Evolutionary conservation across 2,888 invertebrate genomes (phyloP), one percentile per base, ranked within the genome.

Genomic region (Molanna angustata): DNA sequence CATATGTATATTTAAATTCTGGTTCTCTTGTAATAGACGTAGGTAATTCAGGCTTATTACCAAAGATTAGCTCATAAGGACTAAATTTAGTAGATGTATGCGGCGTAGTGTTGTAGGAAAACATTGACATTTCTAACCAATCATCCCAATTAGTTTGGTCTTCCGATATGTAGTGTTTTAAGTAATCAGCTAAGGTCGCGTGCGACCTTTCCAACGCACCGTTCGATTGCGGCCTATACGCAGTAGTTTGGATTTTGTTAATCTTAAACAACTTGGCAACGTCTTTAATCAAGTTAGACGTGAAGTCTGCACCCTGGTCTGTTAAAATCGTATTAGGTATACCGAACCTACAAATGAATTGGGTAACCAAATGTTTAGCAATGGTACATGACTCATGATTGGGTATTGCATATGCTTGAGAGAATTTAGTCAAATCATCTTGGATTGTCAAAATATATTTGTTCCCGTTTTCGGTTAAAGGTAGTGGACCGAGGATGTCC

Each of bases 241-340:
- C 61, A 11, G 63, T 64, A 3, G 62, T 63, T 32, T 61, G 52
- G 9, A 66, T 57, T 43, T 65, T 61, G 49, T 64, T 62, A 1
- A 65, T 64, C 57, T 63, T 62, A 37, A 66, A 62, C 4, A 63
- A 37, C 58, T 62, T 63, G 1, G 60, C 49, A 4, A 64, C 32
- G 47, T 66, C 54, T 52, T 64, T 62, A 1, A 68, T 43, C 11
- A 66, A 11, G 11, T 60, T 45, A 2, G 64, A 50, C 40, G 64
- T 66, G 51, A 73, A 73, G 52, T 77, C 78, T 57, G 77, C 78
- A 60, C 73, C 75, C 50, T 74, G 73, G 54, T 79, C 78, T 46
- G 77, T 79, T 40, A 78, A 78, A 53, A 79, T 78, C 21, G 76
- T 77, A 33, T 67, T 79, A 62, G 73, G 73, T 69, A 65, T 57